Percentiles rank a stretch among this genome's conserved stretches.
These are phyloP conservation scores for Poeciliopsis turrubarensis DNA, from an alignment of 2,113 vertebrate species.

Conservation along the genomic window DNA sequence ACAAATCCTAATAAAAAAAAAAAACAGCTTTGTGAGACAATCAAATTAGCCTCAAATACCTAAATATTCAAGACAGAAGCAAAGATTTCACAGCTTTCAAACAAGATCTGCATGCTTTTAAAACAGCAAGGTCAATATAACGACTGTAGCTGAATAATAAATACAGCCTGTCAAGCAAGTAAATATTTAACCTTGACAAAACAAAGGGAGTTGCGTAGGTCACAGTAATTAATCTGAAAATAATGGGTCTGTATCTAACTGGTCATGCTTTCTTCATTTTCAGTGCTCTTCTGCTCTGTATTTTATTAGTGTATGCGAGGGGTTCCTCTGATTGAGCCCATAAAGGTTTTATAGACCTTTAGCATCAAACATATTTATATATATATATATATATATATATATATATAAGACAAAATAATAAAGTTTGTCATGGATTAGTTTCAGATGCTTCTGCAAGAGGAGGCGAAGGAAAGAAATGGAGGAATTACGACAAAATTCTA, in stretches of 20 bases:
- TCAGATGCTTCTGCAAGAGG: no score
- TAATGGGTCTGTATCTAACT: neutral
- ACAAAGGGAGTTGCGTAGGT: neutral
- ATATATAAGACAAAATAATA: no score
- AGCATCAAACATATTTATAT: no score
- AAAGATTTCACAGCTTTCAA: neutral
- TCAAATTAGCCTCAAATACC: neutral
- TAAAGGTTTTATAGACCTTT: no score
- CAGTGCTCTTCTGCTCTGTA: neutral
- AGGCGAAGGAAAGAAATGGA: no score
- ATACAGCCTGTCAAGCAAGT: constrained; percentile 5
- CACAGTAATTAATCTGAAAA: neutral
- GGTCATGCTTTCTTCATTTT: neutral
- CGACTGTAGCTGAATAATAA: neutral
- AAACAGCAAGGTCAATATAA: neutral
- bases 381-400: no score
- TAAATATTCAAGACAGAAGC: neutral
- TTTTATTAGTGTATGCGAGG: no score
- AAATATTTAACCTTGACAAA: neutral
- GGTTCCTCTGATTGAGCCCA: no score
- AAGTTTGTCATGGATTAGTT: no score
- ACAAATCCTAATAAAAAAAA: neutral
- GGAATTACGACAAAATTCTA: neutral
- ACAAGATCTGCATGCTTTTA: neutral
- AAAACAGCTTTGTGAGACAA: neutral